A percentile compares a stretch with the other conserved stretches of the same genome.
phyloP scores from a whole-genome alignment of 2,113 vertebrate genomes.

The Ciconia boyciana region DNA sequence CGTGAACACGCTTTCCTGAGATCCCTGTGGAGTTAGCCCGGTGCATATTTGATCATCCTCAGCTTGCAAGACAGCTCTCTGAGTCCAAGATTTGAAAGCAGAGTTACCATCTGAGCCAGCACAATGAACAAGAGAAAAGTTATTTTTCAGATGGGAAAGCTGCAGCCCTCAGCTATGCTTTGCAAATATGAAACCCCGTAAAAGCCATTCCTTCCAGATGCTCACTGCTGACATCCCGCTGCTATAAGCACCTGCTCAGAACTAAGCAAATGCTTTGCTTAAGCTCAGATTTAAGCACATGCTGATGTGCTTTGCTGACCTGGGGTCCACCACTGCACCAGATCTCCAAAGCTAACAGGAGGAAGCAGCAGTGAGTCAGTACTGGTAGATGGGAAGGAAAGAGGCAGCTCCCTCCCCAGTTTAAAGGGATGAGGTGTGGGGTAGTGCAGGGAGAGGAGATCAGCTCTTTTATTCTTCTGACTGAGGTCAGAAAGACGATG shows the following conservation, averaged over 20 bases:
- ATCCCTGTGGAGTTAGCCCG: not conserved
- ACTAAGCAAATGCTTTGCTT: not conserved
- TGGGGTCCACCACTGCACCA: not conserved
- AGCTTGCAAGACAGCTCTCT: not conserved
- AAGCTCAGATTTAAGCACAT: not conserved
- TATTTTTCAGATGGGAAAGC: not conserved
- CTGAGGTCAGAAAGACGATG: not conserved
- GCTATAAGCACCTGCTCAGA: constrained; percentile 2
- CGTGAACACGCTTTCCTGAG: not conserved
- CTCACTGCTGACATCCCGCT: not conserved
- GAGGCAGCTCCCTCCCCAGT: not conserved
- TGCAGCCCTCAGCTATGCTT: not conserved
- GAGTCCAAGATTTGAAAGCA: not conserved
- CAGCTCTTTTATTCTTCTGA: not conserved
- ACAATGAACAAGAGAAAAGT: not conserved
- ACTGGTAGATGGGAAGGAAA: not conserved
- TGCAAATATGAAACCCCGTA: not conserved
- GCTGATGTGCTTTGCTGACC: not conserved
- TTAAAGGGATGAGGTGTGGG: not conserved
- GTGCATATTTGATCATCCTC: constrained; percentile 6
- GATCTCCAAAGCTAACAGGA: not conserved
- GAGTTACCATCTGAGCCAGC: not conserved
- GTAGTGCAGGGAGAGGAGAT: not conserved
- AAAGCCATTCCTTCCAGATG: not conserved
- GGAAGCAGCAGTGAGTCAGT: not conserved